These are phyloP conservation scores for Sciurus carolinensis DNA, from an alignment of 2,797 vertebrate genomes.

Conservation along the genomic window DNA sequence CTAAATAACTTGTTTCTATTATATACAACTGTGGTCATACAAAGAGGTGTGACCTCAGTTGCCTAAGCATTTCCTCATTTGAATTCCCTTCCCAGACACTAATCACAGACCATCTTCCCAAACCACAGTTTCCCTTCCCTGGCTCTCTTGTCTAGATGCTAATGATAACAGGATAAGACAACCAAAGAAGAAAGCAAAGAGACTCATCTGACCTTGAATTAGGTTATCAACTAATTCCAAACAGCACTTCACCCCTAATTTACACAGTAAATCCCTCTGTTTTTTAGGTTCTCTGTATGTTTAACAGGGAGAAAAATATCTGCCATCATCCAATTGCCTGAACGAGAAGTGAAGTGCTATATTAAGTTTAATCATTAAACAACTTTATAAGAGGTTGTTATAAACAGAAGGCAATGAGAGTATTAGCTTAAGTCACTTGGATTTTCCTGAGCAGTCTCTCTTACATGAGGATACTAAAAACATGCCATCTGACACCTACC, in stretches of 20 bases:
- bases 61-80: slow-evolving; percentile 15
- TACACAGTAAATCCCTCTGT: background rate
- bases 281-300: background rate
- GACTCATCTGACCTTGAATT: background rate
- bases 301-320: background rate
- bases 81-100: slow-evolving; percentile 7
- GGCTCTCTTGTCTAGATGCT: background rate
- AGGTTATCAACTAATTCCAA: background rate
- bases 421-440: background rate
- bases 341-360: background rate
- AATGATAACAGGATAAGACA: background rate
- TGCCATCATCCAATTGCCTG: background rate
- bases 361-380: slow-evolving; percentile 62
- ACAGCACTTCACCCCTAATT: background rate
- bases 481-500: background rate
- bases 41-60: background rate
- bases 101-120: background rate
- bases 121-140: background rate
- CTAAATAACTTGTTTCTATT: background rate
- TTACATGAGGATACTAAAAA: background rate
- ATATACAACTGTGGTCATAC: background rate
- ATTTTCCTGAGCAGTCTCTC: background rate
- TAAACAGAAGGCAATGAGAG: background rate
- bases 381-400: background rate
- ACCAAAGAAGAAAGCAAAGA: background rate